phyloP scores from a whole-genome alignment of 2,888 invertebrate species.

The Scaptomyza tumidula region DNA sequence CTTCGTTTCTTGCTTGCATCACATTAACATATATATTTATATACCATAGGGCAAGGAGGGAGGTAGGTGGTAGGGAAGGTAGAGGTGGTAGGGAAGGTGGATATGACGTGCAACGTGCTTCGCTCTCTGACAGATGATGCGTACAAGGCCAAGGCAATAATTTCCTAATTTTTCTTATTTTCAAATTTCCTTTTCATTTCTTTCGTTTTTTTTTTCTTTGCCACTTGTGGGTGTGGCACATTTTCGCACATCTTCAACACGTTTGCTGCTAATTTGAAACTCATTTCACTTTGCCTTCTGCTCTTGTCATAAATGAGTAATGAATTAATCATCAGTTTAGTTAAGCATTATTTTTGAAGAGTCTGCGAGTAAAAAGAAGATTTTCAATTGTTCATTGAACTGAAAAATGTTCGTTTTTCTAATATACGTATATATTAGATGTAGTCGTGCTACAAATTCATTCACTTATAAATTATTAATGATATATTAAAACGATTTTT shows the following conservation, averaged over 20 bases:
- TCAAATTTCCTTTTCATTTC: slow-evolving; percentile 1
- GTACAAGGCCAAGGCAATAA: slow-evolving; percentile 47
- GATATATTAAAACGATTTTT: slow-evolving; percentile 56
- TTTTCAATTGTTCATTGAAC: slow-evolving; percentile 65
- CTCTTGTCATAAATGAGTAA: slow-evolving; percentile 70
- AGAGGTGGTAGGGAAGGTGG: background rate
- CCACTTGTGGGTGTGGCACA: slow-evolving; percentile 25
- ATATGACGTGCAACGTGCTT: slow-evolving; percentile 9
- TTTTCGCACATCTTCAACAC: slow-evolving; percentile 6
- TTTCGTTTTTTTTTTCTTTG: slow-evolving; percentile 11
- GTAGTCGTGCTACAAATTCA: slow-evolving; percentile 26
- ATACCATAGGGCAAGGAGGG: too few relatives aligned
- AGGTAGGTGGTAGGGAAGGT: background rate
- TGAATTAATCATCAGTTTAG: slow-evolving; percentile 76
- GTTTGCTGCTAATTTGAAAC: slow-evolving; percentile 27
- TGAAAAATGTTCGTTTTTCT: slow-evolving; percentile 42
- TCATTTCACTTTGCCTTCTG: slow-evolving; percentile 51
- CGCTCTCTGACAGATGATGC: slow-evolving; percentile 62
- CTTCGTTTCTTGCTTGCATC: slow-evolving; percentile 57
- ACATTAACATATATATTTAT: slow-evolving; percentile 58
- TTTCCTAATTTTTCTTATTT: slow-evolving; percentile 8
- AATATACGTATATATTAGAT: background rate
- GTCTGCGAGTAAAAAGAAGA: slow-evolving; percentile 25
- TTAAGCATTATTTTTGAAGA: slow-evolving; percentile 26
- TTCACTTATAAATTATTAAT: slow-evolving; percentile 77